A percentile compares a stretch with the other conserved stretches of the same genome.
Evolutionary conservation across 2,888 invertebrate genomes (phyloP).

Genomic region (Agrochola macilenta): DNA sequence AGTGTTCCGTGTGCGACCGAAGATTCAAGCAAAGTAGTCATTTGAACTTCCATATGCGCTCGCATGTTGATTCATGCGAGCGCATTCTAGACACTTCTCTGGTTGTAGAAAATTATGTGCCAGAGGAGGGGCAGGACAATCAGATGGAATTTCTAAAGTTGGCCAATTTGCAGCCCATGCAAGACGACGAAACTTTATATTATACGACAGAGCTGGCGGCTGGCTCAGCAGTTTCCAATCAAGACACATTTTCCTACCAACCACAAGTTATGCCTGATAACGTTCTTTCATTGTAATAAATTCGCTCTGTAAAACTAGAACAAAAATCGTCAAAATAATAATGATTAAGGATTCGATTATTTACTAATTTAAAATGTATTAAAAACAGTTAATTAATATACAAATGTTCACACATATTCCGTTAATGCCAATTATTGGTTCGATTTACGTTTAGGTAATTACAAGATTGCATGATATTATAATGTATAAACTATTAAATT

Average conservation of each 20-base stretch:
- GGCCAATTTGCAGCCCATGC: conserved; percentile 81
- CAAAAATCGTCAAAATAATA: not conserved
- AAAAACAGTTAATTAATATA: conserved; percentile 2
- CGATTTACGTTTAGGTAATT: not conserved
- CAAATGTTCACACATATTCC: not conserved
- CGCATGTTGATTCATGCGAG: conserved; percentile 70
- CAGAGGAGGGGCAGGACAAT: conserved; percentile 70
- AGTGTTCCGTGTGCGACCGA: conserved; percentile 83
- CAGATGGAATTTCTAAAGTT: conserved; percentile 81
- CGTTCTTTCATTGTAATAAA: conserved; percentile 55
- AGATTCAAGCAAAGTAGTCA: conserved; percentile 88
- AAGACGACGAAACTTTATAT: conserved; percentile 84
- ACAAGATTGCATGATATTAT: conserved; percentile 5
- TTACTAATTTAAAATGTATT: conserved; percentile 9
- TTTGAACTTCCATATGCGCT: conserved; percentile 87
- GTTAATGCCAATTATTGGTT: conserved; percentile 11
- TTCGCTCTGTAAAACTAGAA: not conserved
- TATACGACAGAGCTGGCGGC: conserved; percentile 80
- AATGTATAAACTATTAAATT: conserved; percentile 39
- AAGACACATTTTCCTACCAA: conserved; percentile 65
- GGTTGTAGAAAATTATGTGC: conserved; percentile 75
- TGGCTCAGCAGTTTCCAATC: conserved; percentile 62
- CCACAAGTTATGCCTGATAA: conserved; percentile 63
- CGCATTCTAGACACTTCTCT: conserved; percentile 72
- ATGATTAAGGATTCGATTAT: conserved; percentile 1